Base-by-base conservation (phyloP, 1,140 invertebrate species). In the Brachionus rubens region DNA sequence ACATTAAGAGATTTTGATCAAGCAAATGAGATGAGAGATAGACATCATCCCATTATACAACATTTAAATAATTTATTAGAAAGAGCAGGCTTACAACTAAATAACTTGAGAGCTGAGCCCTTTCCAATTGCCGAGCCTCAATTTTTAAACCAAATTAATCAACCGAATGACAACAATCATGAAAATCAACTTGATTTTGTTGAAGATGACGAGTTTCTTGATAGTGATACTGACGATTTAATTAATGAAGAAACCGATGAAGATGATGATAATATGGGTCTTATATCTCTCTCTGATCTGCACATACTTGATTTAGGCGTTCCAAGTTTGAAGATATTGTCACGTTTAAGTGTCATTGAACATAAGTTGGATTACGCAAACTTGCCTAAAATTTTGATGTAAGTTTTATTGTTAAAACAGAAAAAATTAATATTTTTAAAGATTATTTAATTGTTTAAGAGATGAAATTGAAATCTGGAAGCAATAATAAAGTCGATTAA, bases 241-340 rank as follows among this genome's bases (percentile, higher is more conserved):
- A 65, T 65, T 12, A 65, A 65, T 43, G 59, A 65, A 43, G 59
- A 65, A 65, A 65, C 36, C 24, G 59, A 65, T 43, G 59, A 65
- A 6, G 59, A 65, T 2, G 59, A 65, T 2, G 59, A 65, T 24
- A 19, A 65, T 65, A 0, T 10, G 1, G 47, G 30, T 19, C 36
- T 77, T 19, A 56, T 77, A n/a, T 59, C 54, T 16, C 62, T 77
- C 16, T 46, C 46, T 14, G 68, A 77, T 54, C 62, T 77, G 16
- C 52, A 70, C n/a, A 54, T 75, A n/a, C 56, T 76, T 10, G 47
- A 77, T 24, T 59, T 77, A 43, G 14, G 47, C 36, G 16, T 65
- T 16, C 90, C 90, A 19, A 87, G 87, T 6, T 83, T 92, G 14
- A 90, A 89, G 80, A 90, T 89, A 0, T 81, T 91, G 9, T 87